Evolutionary conservation across 2,797 vertebrate genomes (phyloP), one percentile per base, ranked within the genome.

Genomic region (Sorex maritimensis): DNA sequence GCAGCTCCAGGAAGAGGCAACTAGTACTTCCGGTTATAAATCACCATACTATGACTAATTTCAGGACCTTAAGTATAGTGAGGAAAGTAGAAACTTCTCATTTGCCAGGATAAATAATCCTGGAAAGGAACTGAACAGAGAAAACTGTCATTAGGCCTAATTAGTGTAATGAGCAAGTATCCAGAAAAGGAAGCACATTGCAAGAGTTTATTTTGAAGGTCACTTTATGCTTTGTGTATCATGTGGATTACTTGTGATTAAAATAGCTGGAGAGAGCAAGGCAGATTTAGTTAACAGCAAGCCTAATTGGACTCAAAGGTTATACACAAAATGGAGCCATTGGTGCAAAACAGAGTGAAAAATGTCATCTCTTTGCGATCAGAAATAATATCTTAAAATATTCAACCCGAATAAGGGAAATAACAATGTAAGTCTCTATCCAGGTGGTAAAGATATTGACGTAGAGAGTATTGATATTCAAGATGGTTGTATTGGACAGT

Each of bases 281-380:
- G 55, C 30, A 46, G 46, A 15, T 77, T 28, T 34, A 55, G 9
- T 55, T 38, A 82, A 74, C 13, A 5, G 5, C 2, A 38, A 72
- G 13, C 6, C 46, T 46, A 52, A 63, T 4, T 34, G 14, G 19
- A 83, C 26, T 58, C 69, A n/a, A 41, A 83, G n/a, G 38, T 34
- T 81, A 79, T 0, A 49, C 2, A 3, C 6, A 41, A 24, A 13
- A 86, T 0, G 7, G 10, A 44, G 5, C 23, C 11, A 12, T 26
- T 90, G 58, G 1, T 4, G 10, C 65, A 30, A 84, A 84, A 46
- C 15, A 73, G 34, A 74, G 5, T n/a, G 88, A n/a, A 96, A 65
- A 58, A 44, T 30, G 73, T 15, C 41, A 58, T n/a, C 7, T 61
- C 38, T 49, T 12, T 55, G 9, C 14, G 46, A 19, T 83, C 30